A percentile compares a stretch with the other conserved stretches of the same genome.
Evolutionary conservation across 64 coral and sea anemone genomes (phyloP).

Genomic region (Orbicella faveolata): DNA sequence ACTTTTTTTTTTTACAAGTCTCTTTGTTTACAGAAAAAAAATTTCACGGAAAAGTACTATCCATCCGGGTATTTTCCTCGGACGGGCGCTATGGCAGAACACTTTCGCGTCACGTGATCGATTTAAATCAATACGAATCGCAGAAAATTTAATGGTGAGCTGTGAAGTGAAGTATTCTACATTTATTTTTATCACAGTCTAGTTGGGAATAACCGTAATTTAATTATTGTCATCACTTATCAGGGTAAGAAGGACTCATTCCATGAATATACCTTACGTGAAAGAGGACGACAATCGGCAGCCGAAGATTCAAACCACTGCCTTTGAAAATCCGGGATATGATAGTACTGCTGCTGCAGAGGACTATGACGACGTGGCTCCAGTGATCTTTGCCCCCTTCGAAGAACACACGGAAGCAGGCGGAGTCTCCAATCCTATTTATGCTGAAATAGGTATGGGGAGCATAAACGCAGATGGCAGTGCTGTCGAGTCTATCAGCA

Average conservation of each 20-base stretch:
- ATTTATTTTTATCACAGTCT: too few relatives aligned
- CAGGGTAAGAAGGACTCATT: background rate
- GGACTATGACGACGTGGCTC: background rate
- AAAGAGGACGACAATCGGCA: background rate
- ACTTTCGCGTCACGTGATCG: too few relatives aligned
- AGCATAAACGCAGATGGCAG: background rate
- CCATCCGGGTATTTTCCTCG: too few relatives aligned
- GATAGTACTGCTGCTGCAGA: background rate
- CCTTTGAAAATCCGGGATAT: conserved; percentile 43
- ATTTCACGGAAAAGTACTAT: too few relatives aligned
- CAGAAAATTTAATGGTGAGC: too few relatives aligned
- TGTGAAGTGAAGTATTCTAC: too few relatives aligned
- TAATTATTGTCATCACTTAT: background rate
- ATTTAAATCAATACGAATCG: too few relatives aligned
- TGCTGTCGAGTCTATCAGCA: background rate
- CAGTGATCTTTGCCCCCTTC: conserved; percentile 10
- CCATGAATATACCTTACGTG: background rate
- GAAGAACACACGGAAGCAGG: background rate
- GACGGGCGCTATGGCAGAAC: too few relatives aligned
- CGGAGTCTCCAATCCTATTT: conserved; percentile 9
- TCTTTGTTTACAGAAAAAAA: too few relatives aligned
- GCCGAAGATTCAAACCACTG: background rate
- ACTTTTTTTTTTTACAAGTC: too few relatives aligned
- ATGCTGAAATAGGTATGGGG: conserved; percentile 4
- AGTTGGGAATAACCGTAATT: too few relatives aligned